Conservation (phyloP, 1,140 invertebrate species). For the Drosophila orosa region DNA sequence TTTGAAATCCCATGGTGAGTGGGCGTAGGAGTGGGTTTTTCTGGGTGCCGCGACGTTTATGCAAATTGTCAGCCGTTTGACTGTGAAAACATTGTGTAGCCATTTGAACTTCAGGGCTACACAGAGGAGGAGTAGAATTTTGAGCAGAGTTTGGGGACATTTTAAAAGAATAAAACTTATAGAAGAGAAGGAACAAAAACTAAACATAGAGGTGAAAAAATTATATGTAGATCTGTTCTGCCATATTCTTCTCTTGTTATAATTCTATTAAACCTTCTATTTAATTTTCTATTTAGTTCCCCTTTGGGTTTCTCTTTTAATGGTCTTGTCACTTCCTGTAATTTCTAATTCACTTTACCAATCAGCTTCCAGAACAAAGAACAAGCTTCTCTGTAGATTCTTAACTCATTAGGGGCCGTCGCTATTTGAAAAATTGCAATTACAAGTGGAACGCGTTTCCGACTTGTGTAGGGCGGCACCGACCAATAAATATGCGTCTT, state of each 20-base stretch:
- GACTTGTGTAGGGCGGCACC: conserved; percentile 46
- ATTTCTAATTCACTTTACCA: conserved; percentile 2
- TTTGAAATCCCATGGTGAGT: conserved; percentile 16
- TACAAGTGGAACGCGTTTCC: conserved; percentile 67
- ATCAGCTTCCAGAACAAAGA: background rate
- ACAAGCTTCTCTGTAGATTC: conserved; percentile 6
- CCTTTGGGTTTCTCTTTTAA: background rate
- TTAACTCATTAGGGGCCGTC: conserved; percentile 9
- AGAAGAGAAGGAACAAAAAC: background rate
- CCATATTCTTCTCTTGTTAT: background rate
- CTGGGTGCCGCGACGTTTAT: conserved; percentile 58
- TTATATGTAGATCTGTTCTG: no score
- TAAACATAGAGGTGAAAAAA: background rate
- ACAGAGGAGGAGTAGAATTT: conserved; percentile 1
- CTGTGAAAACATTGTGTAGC: conserved; percentile 65
- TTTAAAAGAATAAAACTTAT: background rate
- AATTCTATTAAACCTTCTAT: background rate
- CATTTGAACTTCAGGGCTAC: conserved; percentile 55
- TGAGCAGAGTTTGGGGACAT: background rate
- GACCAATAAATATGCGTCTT: conserved; percentile 44
- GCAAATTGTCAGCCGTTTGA: conserved; percentile 73
- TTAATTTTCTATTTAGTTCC: background rate
- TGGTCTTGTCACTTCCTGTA: conserved; percentile 11
- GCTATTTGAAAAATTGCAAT: conserved; percentile 46
- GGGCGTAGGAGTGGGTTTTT: conserved; percentile 5